Base-by-base conservation (phyloP, 2,797 vertebrate genomes). In the Etheostoma nigrum region DNA sequence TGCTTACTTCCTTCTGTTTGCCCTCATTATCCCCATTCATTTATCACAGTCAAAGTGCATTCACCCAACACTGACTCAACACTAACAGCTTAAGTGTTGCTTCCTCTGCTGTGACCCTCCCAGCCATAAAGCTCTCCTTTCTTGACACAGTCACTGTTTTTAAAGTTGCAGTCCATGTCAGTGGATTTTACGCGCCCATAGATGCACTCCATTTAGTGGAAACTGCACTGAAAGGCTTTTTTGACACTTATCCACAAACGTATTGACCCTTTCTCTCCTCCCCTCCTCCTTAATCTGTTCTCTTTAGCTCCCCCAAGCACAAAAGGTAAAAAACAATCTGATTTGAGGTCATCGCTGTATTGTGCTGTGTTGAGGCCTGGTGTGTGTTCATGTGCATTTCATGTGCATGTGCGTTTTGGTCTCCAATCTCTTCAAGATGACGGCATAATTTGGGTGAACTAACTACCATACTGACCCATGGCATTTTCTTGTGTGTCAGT, bases 261-360 rank as follows among this genome's bases (percentile, higher is more conserved):
- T 88, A 86, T 82, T 93, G 89, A 92, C 88, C 79, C 87, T 71
- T 64, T 88, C 81, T 90, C 76, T 86, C 74, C 72, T 79, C 69
- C 68, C 59, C 53, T 75, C 74, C 72, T 90, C 78, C 87, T 89
- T 90, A 90, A 86, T 75, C 89, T 94, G 86, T 83, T 94, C 94
- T 87, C 80, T 88, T 81, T 96, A 99, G 98, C 98, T 99, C 92
- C 98, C 97, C 93, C 98, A 99, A 97, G 97, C 98, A 90, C 97
- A 99, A 95, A 97, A 99, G 97, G 98, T 99, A 99, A 99, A 95
- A 85, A 25, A 27, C 84, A 21, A 81, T 94, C 93, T 92, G 81
- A 76, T 91, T 93, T 74, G 73, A 92, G 88, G 82, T 86, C 83
- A 74, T 86, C 52, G 60, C 54, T 74, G 84, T 87, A 21, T 87